Conservation (phyloP, 2,888 invertebrate species). For the Crepidodera aurea region DNA sequence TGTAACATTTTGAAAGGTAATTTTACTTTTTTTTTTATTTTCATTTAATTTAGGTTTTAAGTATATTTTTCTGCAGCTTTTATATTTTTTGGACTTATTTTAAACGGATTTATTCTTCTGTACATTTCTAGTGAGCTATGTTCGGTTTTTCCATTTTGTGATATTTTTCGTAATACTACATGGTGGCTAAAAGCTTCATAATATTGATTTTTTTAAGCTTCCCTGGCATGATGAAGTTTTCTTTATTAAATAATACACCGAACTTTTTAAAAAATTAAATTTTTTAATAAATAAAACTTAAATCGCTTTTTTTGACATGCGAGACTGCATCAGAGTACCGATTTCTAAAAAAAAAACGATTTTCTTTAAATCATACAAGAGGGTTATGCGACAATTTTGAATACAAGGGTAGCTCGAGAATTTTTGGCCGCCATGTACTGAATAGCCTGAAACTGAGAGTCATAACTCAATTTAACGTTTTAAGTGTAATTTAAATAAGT, state of each 20-base stretch:
- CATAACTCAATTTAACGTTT: constrained; percentile 50
- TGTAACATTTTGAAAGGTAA: too few relatives aligned
- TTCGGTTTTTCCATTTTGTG: constrained; percentile 42
- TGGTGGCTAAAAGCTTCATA: constrained; percentile 1
- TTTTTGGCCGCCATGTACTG: constrained; percentile 3
- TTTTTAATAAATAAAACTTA: too few relatives aligned
- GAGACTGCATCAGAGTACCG: too few relatives aligned
- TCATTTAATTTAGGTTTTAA: not conserved
- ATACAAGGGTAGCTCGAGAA: not conserved
- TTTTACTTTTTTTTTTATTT: not conserved
- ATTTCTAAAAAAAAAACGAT: too few relatives aligned
- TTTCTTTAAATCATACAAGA: too few relatives aligned
- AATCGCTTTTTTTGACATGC: too few relatives aligned
- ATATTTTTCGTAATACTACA: constrained; percentile 45
- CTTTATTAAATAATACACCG: too few relatives aligned
- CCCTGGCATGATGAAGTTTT: too few relatives aligned
- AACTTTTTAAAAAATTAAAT: too few relatives aligned
- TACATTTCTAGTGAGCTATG: not conserved
- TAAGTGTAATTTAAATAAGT: constrained; percentile 35
- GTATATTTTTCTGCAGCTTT: not conserved
- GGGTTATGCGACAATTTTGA: too few relatives aligned
- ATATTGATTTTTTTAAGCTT: not conserved
- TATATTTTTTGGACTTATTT: not conserved
- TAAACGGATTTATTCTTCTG: constrained; percentile 18
- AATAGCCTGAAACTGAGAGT: constrained; percentile 38